A percentile compares a stretch with the other conserved stretches of the same genome.
Conservation (phyloP, 2,113 vertebrate genomes). For the Corythornis vintsioides region DNA sequence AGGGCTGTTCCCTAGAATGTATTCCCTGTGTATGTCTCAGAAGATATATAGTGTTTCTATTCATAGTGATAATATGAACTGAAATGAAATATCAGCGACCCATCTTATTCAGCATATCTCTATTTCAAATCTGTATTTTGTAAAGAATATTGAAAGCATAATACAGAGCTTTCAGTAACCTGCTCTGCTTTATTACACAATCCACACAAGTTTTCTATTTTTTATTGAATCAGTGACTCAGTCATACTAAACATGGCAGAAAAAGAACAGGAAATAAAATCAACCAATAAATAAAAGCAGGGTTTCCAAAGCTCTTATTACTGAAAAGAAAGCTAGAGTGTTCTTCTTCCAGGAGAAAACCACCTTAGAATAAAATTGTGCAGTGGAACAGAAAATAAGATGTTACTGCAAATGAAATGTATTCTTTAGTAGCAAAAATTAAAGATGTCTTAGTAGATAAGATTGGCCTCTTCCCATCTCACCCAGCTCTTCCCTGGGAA, state of each 20-base stretch:
- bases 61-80: conserved; percentile 64
- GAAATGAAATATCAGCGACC: conserved; percentile 57
- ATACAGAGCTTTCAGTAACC: conserved; percentile 32
- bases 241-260: conserved; percentile 74
- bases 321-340: conserved; percentile 63
- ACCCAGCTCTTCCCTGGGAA: background rate
- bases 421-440: conserved; percentile 73
- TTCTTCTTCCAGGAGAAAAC: conserved; percentile 70
- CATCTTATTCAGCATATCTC: conserved; percentile 62
- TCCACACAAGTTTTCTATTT: conserved; percentile 60
- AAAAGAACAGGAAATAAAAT: conserved; percentile 76
- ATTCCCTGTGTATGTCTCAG: background rate
- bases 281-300: conserved; percentile 70
- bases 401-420: conserved; percentile 76
- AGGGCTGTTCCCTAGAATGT: background rate
- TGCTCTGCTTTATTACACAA: conserved; percentile 73
- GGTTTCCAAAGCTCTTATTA: conserved; percentile 59
- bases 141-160: conserved; percentile 70
- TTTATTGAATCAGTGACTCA: conserved; percentile 77
- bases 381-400: conserved; percentile 83
- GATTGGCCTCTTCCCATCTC: background rate
- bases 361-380: conserved; percentile 76
- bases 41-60: conserved; percentile 42
- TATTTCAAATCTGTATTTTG: conserved; percentile 69
- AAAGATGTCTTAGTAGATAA: conserved; percentile 60